Evolutionary conservation across 1,140 invertebrate species (phyloP), one percentile per base, ranked within the genome.

Genomic region (Brachionus sp.): DNA sequence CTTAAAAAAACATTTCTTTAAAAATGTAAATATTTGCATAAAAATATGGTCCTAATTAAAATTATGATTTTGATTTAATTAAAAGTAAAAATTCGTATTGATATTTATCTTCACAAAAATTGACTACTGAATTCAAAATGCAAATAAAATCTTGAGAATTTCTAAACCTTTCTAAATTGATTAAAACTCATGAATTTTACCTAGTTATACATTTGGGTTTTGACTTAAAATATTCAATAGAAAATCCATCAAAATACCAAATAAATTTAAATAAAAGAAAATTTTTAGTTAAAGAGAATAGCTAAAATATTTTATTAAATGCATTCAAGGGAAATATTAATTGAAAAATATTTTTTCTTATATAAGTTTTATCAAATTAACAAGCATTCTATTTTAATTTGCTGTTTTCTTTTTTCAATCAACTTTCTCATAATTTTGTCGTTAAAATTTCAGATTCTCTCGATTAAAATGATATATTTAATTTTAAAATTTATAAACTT

Each of bases 51-150:
- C 19, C 5, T 19, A 19, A 57, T 57, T 57, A 57, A 19, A 57
- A 23, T 19, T 57, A 57, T 57, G 50, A 57, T 57, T 57, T 57
- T 19, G 25, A 80, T 53, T 62, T 53, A 62, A 53, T 37, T 46
- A 53, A 37, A 53, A 62, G 25, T 87, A 25, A 77, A 70, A 73
- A 37, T 62, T 57, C 39, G 13, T 42, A 37, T 42, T 75, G 64
- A 25, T 33, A 70, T 83, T 83, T 83, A 37, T 50, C 46, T 44
- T 37, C n/a, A 13, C 66, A 16, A 82, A 62, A 44, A 77, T 23
- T 68, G 68, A 88, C 13, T 84, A 84, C 83, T 88, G 70, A 84
- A 89, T 86, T 83, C 85, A 19, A 7, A 57, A 57, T 57, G 39
- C 39, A 42, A 42, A 42, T 10, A 57, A 57, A 19, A 57, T 57